A percentile compares a stretch with the other conserved stretches of the same genome.
Conservation (phyloP, 1,140 invertebrate species). For the Philotrypesis tridentata region DNA sequence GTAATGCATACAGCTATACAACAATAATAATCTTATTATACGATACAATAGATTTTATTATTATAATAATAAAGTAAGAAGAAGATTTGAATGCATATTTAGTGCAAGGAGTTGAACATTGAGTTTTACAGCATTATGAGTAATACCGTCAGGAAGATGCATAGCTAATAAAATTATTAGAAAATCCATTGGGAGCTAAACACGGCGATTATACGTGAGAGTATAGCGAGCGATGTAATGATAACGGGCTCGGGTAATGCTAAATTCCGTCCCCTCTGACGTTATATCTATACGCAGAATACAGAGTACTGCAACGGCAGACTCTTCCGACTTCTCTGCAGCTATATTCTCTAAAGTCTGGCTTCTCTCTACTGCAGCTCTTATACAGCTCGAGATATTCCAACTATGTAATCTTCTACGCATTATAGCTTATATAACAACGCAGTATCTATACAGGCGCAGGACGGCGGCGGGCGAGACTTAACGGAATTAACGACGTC, state of each 20-base stretch:
- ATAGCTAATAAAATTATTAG: not conserved
- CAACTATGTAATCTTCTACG: slow-evolving; percentile 33
- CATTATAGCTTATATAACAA: not conserved
- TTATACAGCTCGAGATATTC: slow-evolving; percentile 15
- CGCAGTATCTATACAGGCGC: slow-evolving; percentile 21
- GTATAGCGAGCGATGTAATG: not conserved
- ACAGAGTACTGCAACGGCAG: not conserved
- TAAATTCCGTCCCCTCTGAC: too few relatives aligned
- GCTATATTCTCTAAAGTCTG: slow-evolving; percentile 27
- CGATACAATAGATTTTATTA: too few relatives aligned
- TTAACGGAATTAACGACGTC: slow-evolving; percentile 64
- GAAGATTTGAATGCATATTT: too few relatives aligned
- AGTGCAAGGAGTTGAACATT: too few relatives aligned
- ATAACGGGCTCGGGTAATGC: too few relatives aligned
- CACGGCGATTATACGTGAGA: not conserved
- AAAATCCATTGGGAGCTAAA: not conserved
- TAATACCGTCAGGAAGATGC: too few relatives aligned
- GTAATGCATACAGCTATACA: too few relatives aligned
- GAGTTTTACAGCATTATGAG: too few relatives aligned
- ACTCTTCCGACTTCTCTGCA: too few relatives aligned
- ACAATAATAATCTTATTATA: too few relatives aligned
- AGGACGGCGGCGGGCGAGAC: slow-evolving; percentile 47
- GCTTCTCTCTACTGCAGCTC: not conserved
- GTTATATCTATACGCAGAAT: not conserved
- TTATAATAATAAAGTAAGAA: too few relatives aligned